phyloP scores from a whole-genome alignment of 1,140 invertebrate species.

The Drosophila biarmipes region DNA sequence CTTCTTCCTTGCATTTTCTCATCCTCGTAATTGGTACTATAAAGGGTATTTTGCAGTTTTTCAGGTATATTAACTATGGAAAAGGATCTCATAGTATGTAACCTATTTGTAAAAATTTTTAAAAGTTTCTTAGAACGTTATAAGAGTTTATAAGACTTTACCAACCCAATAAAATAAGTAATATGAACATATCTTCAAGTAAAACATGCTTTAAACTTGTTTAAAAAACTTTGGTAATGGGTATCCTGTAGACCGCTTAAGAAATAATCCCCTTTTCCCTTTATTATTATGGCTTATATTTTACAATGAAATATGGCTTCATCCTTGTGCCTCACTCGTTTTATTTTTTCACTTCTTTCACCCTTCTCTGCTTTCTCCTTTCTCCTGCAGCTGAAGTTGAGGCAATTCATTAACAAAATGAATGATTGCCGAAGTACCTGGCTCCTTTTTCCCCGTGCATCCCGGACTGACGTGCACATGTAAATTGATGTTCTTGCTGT shows the following conservation, averaged over 20 bases:
- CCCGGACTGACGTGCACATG: slow-evolving; percentile 50
- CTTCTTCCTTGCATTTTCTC: slow-evolving; percentile 6
- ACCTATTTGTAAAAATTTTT: no score
- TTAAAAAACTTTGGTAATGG: background rate
- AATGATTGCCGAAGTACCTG: slow-evolving; percentile 66
- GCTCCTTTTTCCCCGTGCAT: slow-evolving; percentile 25
- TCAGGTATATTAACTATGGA: background rate
- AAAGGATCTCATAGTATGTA: background rate
- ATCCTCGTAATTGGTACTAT: slow-evolving; percentile 15
- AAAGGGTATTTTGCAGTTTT: background rate
- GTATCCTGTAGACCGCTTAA: background rate
- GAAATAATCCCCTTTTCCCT: background rate
- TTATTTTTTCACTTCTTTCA: slow-evolving; percentile 24
- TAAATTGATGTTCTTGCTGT: slow-evolving; percentile 52
- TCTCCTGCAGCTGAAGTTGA: slow-evolving; percentile 15
- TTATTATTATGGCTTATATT: slow-evolving; percentile 35
- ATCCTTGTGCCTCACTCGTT: slow-evolving; percentile 21
- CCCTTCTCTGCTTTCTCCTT: background rate
- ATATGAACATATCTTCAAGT: no score
- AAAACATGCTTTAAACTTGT: no score
- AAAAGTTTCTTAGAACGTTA: no score
- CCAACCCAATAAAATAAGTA: no score
- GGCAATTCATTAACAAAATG: slow-evolving; percentile 81
- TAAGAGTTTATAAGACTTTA: no score
- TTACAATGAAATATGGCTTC: slow-evolving; percentile 40